Evolutionary conservation across 2,113 vertebrate species (phyloP).

Genomic region (Ameiurus melas): DNA sequence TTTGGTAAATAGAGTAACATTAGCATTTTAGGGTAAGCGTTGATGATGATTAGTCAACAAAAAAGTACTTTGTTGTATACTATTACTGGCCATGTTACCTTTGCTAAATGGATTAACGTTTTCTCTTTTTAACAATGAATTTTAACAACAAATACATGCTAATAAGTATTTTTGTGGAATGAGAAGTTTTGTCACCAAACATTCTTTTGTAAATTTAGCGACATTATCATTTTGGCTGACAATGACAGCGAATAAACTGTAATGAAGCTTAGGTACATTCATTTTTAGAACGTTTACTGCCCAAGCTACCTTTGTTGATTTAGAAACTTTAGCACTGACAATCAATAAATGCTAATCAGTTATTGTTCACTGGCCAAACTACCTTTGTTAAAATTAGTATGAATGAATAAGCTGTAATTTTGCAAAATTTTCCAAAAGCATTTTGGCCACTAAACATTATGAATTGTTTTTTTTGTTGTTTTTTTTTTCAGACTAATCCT

Average conservation of each 20-base stretch:
- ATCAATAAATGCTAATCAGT: not conserved
- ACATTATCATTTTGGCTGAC: not conserved
- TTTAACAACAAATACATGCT: not conserved
- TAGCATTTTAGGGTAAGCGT: not conserved
- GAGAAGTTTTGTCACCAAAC: not conserved
- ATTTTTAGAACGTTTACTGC: not conserved
- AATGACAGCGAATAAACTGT: not conserved
- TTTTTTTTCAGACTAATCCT: not conserved
- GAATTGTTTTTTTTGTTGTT: too few species aligned
- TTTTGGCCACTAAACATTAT: not conserved
- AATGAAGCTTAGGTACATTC: not conserved
- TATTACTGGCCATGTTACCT: not conserved
- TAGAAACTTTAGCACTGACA: not conserved
- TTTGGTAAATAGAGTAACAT: not conserved
- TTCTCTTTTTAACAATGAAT: not conserved
- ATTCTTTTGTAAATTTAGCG: not conserved
- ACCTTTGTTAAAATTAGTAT: not conserved
- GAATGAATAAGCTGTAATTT: not conserved
- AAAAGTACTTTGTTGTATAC: not conserved
- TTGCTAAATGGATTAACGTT: not conserved
- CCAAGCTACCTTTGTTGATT: not conserved
- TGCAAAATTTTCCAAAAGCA: not conserved
- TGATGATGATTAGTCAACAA: not conserved
- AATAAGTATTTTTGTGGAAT: not conserved
- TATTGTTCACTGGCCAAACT: not conserved